Conservation (phyloP, 2,113 vertebrate genomes). For the Neogale vison region DNA sequence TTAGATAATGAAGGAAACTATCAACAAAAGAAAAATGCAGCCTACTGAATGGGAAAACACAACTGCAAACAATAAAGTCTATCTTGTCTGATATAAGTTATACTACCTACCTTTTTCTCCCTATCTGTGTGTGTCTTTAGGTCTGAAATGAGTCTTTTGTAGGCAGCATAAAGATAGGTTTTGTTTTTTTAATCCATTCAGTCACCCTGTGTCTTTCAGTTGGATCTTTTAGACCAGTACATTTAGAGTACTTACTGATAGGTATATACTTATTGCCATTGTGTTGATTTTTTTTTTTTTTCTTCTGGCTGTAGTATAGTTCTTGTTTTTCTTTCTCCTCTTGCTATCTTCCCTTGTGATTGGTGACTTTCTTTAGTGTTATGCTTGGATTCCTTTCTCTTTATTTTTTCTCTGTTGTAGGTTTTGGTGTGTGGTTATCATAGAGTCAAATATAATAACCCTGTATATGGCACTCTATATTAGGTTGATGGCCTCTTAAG, state of each 20-base stretch:
- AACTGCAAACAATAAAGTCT: background rate
- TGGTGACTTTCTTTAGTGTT: background rate
- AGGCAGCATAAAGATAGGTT: background rate
- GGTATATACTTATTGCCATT: background rate
- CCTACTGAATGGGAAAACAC: background rate
- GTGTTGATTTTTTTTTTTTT: background rate
- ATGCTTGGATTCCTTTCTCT: background rate
- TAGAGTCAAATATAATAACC: background rate
- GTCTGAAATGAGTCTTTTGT: background rate
- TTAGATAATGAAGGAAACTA: background rate
- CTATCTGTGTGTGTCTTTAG: background rate
- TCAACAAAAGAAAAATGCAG: background rate
- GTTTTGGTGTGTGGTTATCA: background rate
- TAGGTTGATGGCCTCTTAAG: background rate
- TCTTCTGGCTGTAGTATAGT: background rate
- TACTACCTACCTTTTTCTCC: background rate
- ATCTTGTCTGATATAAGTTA: background rate
- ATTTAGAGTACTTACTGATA: background rate
- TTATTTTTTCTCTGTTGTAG: background rate
- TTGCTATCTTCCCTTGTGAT: background rate
- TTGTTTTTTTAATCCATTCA: background rate
- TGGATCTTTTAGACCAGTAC: background rate
- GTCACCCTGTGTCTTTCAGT: background rate
- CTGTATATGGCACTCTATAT: background rate
- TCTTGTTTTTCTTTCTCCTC: background rate